Evolutionary conservation across 2,113 vertebrate species (phyloP), one percentile per base, ranked within the genome.

Genomic region (Ginglymostoma cirratum): DNA sequence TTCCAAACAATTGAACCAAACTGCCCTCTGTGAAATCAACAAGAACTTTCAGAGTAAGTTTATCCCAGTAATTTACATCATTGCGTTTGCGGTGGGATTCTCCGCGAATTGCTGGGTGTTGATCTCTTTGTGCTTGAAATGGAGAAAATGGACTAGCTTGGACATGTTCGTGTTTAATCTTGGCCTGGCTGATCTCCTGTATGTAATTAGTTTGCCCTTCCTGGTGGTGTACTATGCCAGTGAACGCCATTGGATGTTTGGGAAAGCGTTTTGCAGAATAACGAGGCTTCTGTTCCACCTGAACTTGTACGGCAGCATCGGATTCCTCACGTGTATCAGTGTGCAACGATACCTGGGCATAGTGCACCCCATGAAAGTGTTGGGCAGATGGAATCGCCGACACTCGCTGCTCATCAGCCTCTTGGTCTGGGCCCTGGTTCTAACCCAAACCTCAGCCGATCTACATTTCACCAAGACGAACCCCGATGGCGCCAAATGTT

Each of bases 251-350:
- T 99, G 98, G 98, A 89, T 96, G 65, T 99, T 98, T 2, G 98
- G 98, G 95, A 96, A 96, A 0, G 2, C 2, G 1, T 98, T 98
- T 96, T 99, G 98, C 97, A 98, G 96, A 78, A 17, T 97, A 2
- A 98, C 98, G 17, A 96, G 98, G 15, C 96, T 97, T 96, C 97
- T 96, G 80, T 99, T 98, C 96, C 98, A 98, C 96, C 86, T 98
- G 96, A 99, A 98, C 96, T 96, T 98, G 27, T 98, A 98, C 0
- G 97, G 98, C 96, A 98, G 98, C 97, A 98, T 98, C 7, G 97
- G 97, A 5, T 98, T 99, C 96, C 98, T 99, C 89, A 98, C 97
- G 1, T 98, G 98, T 96, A 98, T 98, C 96, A 98, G 98, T 12
- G 65, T 98, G 76, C 98, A 98, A 96, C 97, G 98, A 30, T 98